A percentile compares a stretch with the other conserved stretches of the same genome.
phyloP scores from a whole-genome alignment of 35 echinoderm and acorn worm species.

The Eucidaris tribuloides region DNA sequence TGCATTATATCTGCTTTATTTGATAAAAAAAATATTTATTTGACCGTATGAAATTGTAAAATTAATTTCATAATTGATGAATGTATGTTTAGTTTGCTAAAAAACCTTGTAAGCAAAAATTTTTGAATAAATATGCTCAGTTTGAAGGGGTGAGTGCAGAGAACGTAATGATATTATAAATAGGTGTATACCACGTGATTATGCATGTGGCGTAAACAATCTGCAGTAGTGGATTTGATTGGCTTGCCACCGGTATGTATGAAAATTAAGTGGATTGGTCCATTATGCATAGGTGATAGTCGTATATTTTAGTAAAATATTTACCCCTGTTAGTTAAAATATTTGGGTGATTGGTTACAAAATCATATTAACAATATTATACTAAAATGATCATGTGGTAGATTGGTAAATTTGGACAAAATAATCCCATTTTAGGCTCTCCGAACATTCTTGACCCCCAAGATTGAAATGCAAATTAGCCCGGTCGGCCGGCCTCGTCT shows the following conservation, averaged over 20 bases:
- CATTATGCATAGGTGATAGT: background rate
- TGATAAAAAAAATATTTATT: background rate
- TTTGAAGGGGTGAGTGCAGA: background rate
- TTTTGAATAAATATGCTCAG: background rate
- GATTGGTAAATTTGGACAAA: too few species aligned
- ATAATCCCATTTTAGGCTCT: too few species aligned
- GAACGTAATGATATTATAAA: background rate
- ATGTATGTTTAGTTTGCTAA: background rate
- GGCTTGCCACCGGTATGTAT: background rate
- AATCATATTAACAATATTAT: too few species aligned
- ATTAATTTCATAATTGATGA: background rate
- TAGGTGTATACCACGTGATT: slow-evolving; percentile 15
- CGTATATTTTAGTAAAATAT: too few species aligned
- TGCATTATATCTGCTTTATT: background rate
- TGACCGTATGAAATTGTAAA: background rate
- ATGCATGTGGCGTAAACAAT: slow-evolving; percentile 35
- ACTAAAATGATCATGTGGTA: too few species aligned
- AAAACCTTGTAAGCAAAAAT: background rate
- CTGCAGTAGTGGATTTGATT: background rate
- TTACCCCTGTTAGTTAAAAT: too few species aligned
- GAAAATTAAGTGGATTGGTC: background rate
- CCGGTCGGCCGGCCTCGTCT: too few species aligned
- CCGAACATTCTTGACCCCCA: too few species aligned
- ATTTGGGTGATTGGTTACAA: too few species aligned
- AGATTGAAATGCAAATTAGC: too few species aligned